These are phyloP conservation scores for Acanthiza pusilla DNA, from an alignment of 2,797 vertebrate genomes.

Conservation along the genomic window DNA sequence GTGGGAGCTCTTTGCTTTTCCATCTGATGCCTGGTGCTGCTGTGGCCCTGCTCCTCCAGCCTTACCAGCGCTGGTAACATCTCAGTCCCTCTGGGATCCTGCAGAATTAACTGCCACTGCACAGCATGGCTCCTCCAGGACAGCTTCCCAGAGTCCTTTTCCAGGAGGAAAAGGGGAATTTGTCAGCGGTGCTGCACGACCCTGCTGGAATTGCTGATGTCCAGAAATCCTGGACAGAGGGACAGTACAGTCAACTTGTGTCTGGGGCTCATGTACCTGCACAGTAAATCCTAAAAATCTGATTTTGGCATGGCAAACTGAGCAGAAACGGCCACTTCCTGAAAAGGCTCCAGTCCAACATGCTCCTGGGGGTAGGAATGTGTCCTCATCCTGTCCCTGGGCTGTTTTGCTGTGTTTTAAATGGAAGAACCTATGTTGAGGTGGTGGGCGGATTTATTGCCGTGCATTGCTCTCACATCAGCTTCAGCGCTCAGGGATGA, in stretches of 20 bases:
- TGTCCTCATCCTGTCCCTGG: neutral
- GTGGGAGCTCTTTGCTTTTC: neutral
- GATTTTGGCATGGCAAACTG: neutral
- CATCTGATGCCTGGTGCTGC: neutral
- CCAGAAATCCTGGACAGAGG: neutral
- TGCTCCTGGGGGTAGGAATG: neutral
- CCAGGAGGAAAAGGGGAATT: neutral
- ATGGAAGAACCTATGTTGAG: neutral
- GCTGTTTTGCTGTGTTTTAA: neutral
- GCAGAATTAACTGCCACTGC: neutral
- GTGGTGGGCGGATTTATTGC: neutral
- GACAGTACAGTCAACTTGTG: neutral
- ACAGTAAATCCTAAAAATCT: neutral
- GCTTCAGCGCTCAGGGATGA: neutral
- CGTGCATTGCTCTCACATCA: neutral
- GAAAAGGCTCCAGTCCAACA: neutral
- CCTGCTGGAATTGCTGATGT: neutral
- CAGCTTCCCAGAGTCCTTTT: neutral
- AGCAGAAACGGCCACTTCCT: neutral
- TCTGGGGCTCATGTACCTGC: neutral
- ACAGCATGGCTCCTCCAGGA: fast-evolving
- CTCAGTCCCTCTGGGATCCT: neutral
- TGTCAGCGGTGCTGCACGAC: neutral
- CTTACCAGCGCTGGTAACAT: fast-evolving
- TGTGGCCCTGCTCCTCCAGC: neutral